Evolutionary conservation across 1,140 invertebrate genomes (phyloP).

Genomic region (Oncopeltus fasciatus): DNA sequence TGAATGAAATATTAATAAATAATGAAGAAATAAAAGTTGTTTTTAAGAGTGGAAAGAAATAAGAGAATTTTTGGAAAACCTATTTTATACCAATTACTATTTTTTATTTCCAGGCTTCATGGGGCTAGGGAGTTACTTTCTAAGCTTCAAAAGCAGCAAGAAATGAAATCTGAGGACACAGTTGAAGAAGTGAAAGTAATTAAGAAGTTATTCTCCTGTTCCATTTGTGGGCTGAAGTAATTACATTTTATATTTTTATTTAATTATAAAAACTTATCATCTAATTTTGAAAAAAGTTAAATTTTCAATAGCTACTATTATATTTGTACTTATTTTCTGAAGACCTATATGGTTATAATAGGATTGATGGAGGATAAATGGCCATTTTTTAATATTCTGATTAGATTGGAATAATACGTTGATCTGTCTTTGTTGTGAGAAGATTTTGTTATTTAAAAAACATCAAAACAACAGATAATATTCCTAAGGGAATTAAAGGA

Average conservation of each 20-base stretch:
- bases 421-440: too few relatives aligned
- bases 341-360: neutral
- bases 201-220: neutral
- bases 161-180: neutral
- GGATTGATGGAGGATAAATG: too few relatives aligned
- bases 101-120: neutral
- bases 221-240: conserved; percentile 13
- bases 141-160: neutral
- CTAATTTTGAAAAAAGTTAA: neutral
- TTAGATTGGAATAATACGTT: too few relatives aligned
- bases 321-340: neutral
- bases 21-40: too few relatives aligned
- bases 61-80: too few relatives aligned
- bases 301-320: neutral
- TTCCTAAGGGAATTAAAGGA: too few relatives aligned
- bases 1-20: too few relatives aligned
- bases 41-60: too few relatives aligned
- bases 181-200: neutral
- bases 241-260: neutral
- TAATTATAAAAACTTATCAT: neutral
- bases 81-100: too few relatives aligned
- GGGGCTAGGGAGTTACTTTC: conserved; percentile 1
- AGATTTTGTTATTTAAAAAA: too few relatives aligned
- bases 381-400: too few relatives aligned
- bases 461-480: too few relatives aligned